Evolutionary conservation across 2,888 invertebrate genomes (phyloP).

Genomic region (Polydrusus tereticollis): DNA sequence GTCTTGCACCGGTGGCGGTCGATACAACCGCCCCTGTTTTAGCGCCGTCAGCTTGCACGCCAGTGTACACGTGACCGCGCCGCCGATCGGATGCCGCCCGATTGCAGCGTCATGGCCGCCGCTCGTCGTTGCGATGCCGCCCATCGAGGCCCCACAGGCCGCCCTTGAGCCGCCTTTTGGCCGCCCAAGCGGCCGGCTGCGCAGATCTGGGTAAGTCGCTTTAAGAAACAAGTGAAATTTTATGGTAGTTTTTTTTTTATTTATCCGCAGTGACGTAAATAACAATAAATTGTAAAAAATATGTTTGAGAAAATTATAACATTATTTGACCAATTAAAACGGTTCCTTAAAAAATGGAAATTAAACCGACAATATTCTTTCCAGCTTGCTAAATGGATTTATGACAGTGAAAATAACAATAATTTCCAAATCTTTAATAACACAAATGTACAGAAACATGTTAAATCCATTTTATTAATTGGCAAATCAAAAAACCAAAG

Average conservation of each 20-base stretch:
- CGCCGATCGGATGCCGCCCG: constrained; percentile 46
- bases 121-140: constrained; percentile 56
- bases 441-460: no score
- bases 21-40: constrained; percentile 37
- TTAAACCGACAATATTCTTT: no score
- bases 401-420: no score
- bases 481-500: no score
- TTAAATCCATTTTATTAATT: no score
- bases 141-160: constrained; percentile 46
- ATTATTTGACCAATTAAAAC: no score
- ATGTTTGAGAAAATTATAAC: background rate
- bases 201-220: constrained; percentile 68
- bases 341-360: no score
- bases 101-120: constrained; percentile 46
- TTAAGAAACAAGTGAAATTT: background rate
- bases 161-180: constrained; percentile 51
- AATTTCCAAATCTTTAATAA: no score
- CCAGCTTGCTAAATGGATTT: no score
- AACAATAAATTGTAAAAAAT: background rate
- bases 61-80: constrained; percentile 60
- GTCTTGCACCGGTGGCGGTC: constrained; percentile 43
- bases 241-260: background rate
- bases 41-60: constrained; percentile 46
- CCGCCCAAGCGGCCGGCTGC: constrained; percentile 60
- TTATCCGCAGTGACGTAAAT: background rate